Base-by-base conservation (phyloP, 2,888 invertebrate species). In the Torymus auratus region DNA sequence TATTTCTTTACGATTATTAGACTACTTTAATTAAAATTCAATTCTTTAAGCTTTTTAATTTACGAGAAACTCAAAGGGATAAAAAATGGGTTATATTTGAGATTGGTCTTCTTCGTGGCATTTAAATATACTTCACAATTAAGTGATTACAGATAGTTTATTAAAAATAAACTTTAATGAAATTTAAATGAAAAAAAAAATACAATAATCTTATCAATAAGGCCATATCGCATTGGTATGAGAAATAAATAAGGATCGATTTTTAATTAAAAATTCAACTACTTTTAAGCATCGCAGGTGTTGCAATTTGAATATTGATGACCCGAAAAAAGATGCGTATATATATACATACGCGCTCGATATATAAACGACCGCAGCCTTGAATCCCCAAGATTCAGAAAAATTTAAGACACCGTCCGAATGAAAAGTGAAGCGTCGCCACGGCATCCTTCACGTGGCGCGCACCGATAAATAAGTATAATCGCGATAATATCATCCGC, bases 251-350 rank as follows among this genome's bases (percentile, higher is more conserved):
- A 58, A 10, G 7, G 58, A 15, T 58, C 15, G 15, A n/a, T 15
- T 10, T 10, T 58, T 58, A 58, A 15, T 58, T 13, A 58, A 58
- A 58, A 58, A 15, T 58, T 58, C 58, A 20, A 15, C 10, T 58
- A 58, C 14, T 58, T 58, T n/a, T 10, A n/a, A 58, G 2, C 15
- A 2, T n/a, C n/a, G n/a, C n/a, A 58, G 15, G 10, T 58, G 15
- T 28, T 28, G 28, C 13, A 62, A 62, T 62, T 62, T 62, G 62
- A 62, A 13, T 60, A 60, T 23, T 17, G 20, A 62, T 14, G 23
- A 28, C 62, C 64, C 15, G 64, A 64, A 64, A 64, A 64, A 64
- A 41, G 41, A 41, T 41, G n/a, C n/a, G 41, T 28, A 53, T 53
- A n/a, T n/a, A n/a, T n/a, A n/a, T n/a, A n/a, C n/a, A n/a, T 14